Conservation (phyloP, 2,113 vertebrate species). For the Atractosteus spatula region DNA sequence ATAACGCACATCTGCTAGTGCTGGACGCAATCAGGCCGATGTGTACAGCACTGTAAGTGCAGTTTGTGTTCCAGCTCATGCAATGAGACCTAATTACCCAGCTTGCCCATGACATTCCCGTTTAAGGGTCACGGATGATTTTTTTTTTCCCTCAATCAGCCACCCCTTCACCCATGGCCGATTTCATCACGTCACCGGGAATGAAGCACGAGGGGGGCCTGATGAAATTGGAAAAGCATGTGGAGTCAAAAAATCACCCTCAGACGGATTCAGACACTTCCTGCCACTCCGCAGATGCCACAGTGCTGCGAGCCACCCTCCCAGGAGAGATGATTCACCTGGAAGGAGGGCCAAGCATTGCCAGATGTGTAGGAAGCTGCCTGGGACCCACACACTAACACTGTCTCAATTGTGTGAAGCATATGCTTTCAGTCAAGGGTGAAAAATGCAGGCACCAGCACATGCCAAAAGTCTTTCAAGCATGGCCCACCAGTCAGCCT, state of each 20-base stretch:
- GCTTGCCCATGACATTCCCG: conserved; percentile 63
- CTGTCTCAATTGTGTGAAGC: conserved; percentile 88
- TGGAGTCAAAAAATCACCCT: conserved; percentile 83
- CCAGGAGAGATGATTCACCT: conserved; percentile 90
- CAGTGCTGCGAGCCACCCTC: conserved; percentile 82
- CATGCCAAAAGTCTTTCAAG: conserved; percentile 94
- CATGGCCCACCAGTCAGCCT: conserved; percentile 90
- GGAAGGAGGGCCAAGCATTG: conserved; percentile 84
- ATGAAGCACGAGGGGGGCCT: conserved; percentile 54
- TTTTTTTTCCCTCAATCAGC: conserved; percentile 60
- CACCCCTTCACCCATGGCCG: conserved; percentile 66
- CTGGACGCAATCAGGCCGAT: conserved; percentile 56
- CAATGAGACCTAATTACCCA: conserved; percentile 60
- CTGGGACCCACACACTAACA: conserved; percentile 81
- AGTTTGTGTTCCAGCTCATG: conserved; percentile 36
- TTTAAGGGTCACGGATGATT: conserved; percentile 67
- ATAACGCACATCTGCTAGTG: conserved; percentile 58
- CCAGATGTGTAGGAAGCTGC: conserved; percentile 94
- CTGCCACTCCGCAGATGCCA: conserved; percentile 88
- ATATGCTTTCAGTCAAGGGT: conserved; percentile 97
- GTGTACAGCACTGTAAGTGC: conserved; percentile 26
- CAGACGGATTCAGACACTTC: conserved; percentile 88
- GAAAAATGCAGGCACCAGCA: conserved; percentile 90
- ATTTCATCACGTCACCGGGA: conserved; percentile 75
- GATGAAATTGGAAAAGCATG: conserved; percentile 88